Percentiles rank a stretch among this genome's conserved stretches.
Evolutionary conservation across 1,140 invertebrate species (phyloP).

Genomic region (Aradophagus sp.): DNA sequence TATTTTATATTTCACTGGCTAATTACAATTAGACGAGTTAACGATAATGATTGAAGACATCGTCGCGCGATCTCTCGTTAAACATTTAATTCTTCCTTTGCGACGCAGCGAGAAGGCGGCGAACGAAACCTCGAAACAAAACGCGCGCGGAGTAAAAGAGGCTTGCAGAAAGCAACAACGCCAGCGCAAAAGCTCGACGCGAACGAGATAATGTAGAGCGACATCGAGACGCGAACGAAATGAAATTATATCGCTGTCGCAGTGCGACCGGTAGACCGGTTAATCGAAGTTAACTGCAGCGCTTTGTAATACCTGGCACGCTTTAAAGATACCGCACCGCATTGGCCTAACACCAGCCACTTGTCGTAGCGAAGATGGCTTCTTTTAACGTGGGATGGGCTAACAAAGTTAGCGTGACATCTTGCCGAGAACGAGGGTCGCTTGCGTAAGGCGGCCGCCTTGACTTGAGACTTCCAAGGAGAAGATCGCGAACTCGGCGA

Average conservation of each 20-base stretch:
- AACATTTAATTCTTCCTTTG: too few species aligned
- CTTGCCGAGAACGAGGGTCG: conserved; percentile 54
- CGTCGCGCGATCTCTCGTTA: too few species aligned
- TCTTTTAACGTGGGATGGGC: conserved; percentile 59
- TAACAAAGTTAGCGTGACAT: conserved; percentile 71
- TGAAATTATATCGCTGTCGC: conserved; percentile 49
- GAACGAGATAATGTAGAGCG: conserved; percentile 58
- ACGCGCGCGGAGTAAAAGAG: neutral
- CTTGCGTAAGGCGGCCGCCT: conserved; percentile 56
- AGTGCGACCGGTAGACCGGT: conserved; percentile 44
- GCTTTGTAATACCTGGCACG: conserved; percentile 65
- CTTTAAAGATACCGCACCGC: conserved; percentile 61
- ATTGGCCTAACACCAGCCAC: conserved; percentile 59
- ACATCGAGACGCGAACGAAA: conserved; percentile 53
- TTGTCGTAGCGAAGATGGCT: conserved; percentile 72
- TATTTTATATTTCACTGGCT: too few species aligned
- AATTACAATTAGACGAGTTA: too few species aligned
- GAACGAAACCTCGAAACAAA: conserved; percentile 17
- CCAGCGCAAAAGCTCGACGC: conserved; percentile 27
- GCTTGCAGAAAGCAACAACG: too few species aligned
- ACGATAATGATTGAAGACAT: too few species aligned
- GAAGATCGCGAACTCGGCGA: conserved; percentile 45
- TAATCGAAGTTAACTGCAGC: conserved; percentile 70
- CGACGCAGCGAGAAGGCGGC: too few species aligned
- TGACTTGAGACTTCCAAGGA: conserved; percentile 53